Evolutionary conservation across 1,140 invertebrate genomes (phyloP).

Genomic region (Halesus radiatus): DNA sequence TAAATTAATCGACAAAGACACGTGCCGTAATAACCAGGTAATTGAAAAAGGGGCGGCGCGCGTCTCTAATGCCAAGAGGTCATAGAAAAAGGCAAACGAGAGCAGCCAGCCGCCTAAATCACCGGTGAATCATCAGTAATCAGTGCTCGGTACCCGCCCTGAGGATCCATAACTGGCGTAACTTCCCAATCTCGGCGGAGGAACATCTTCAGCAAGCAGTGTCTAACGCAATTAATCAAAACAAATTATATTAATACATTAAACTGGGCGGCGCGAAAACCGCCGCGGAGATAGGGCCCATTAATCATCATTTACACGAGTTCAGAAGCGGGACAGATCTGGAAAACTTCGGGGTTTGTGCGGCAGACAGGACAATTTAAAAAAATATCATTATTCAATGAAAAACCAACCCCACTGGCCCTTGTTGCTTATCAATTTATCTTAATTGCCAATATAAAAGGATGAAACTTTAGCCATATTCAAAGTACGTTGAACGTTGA

Average conservation of each 20-base stretch:
- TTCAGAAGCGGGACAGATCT: constrained; percentile 41
- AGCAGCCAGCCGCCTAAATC: constrained; percentile 5
- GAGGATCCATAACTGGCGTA: background rate
- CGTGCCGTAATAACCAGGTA: background rate
- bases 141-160: background rate
- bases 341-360: constrained; percentile 17
- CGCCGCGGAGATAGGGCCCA: constrained; percentile 33
- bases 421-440: too few species aligned
- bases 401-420: too few species aligned
- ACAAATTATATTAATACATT: constrained; percentile 51
- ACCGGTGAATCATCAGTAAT: background rate
- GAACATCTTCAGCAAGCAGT: constrained; percentile 19
- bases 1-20: constrained; percentile 23
- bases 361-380: background rate
- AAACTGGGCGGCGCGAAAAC: constrained; percentile 42
- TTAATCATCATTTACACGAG: constrained; percentile 48
- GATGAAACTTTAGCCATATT: too few species aligned
- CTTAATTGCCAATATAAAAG: too few species aligned
- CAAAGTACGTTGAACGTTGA: too few species aligned
- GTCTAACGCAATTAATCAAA: constrained; percentile 48
- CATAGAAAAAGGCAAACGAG: background rate
- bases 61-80: background rate
- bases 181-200: constrained; percentile 26
- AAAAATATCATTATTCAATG: too few species aligned
- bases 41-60: background rate